Base-by-base conservation (phyloP, 2,113 vertebrate genomes). In the Puffinus mauretanicus region DNA sequence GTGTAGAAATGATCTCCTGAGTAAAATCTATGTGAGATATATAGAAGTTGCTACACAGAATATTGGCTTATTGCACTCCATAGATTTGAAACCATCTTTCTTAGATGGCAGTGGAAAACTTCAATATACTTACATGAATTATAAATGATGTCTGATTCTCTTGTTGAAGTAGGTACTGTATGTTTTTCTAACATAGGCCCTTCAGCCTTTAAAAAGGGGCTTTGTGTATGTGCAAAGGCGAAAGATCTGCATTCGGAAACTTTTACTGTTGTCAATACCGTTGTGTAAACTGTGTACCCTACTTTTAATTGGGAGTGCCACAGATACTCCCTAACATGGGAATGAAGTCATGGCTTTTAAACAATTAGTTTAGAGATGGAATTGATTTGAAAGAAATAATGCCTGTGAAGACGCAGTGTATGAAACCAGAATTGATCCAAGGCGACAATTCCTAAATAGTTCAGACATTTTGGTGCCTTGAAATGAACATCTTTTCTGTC, bases 41-140 rank as follows among this genome's bases (percentile, higher is more conserved):
- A 97, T 94, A 96, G 95, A 96, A 98, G 96, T 95, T 97, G 97
- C 95, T 98, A 98, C 98, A 97, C 98, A 98, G 97, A 97, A 96
- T 98, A 98, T 98, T 96, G 94, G 86, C 96, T 98, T 98, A 98
- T 98, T 98, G 97, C 70, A 96, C 98, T 97, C 97, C 91, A 90
- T 95, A 97, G 97, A 97, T 98, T 98, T 98, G 97, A 95, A 96
- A 95, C 90, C 82, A 94, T 98, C 94, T 97, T 97, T 97, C 97
- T 97, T 96, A 93, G 93, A 97, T 92, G 95, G 92, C 96, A 97
- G 95, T 94, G 97, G 98, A 98, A 98, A 96, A 97, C 98, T 98
- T 98, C 97, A 98, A 98, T 98, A 98, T 98, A 95, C 92, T 97
- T 93, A 95, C 96, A 99, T 99, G 98, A 98, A 99, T 99, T 98